Evolutionary conservation across 1,140 invertebrate species (phyloP).

Genomic region (Drosophila yakuba): DNA sequence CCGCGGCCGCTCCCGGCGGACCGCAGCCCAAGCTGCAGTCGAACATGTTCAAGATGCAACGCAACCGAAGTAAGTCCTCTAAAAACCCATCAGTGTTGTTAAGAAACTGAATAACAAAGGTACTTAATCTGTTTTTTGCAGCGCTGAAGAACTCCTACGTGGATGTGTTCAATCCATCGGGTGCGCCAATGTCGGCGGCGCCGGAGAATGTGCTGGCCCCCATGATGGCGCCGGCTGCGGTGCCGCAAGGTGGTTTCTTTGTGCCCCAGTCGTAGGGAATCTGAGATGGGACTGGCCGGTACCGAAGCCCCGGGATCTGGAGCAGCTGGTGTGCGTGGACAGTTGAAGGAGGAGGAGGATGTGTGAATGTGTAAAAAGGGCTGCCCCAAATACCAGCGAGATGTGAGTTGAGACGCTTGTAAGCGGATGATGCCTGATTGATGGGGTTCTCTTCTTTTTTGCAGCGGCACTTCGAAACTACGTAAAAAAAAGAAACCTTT

Average conservation of each 20-base stretch:
- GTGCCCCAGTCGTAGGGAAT: slow-evolving; percentile 59
- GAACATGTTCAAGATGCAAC: slow-evolving; percentile 92
- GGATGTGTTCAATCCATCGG: slow-evolving; percentile 92
- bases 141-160: slow-evolving; percentile 92
- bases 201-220: slow-evolving; percentile 85
- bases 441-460: slow-evolving; percentile 22
- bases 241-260: slow-evolving; percentile 84
- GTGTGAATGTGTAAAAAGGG: neutral
- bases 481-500: slow-evolving; percentile 36
- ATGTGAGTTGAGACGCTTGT: slow-evolving; percentile 22
- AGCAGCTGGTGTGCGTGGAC: neutral
- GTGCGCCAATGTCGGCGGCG: slow-evolving; percentile 84
- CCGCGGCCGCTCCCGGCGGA: slow-evolving; percentile 65
- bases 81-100: no score
- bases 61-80: slow-evolving; percentile 87
- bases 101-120: no score
- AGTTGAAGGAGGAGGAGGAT: neutral
- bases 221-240: slow-evolving; percentile 83
- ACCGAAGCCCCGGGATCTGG: neutral
- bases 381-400: slow-evolving; percentile 37
- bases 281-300: slow-evolving; percentile 5
- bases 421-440: neutral
- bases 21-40: slow-evolving; percentile 85
- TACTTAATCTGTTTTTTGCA: slow-evolving; percentile 68
- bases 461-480: slow-evolving; percentile 42